Evolutionary conservation across 2,888 invertebrate species (phyloP), one percentile per base, ranked within the genome.

Genomic region (Mesochorus sp.): DNA sequence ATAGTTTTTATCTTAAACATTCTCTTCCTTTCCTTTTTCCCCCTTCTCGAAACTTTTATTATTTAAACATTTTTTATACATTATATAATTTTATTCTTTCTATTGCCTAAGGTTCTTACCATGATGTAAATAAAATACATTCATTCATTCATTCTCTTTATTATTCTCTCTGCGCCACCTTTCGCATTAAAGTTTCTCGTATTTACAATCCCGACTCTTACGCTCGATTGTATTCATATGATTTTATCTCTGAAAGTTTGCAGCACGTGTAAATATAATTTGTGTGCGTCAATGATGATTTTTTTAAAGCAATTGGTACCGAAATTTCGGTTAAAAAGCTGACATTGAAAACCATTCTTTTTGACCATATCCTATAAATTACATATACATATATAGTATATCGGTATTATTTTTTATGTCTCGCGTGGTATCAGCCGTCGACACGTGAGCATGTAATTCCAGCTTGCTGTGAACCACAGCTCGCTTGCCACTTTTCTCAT

Each of bases 391-490:
- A 26, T 42, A 42, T 10, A 34, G 19, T 70, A 70, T 17, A 49
- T 51, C 42, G 26, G 57, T 28, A 57, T 59, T 71, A 34, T 62
- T 57, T 21, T 34, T 59, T 49, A 37, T 71, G 53, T 42, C 28
- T 14, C 28, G 55, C 70, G 57, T 51, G 59, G 42, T 51, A 71
- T 71, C 70, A 76, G 71, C 59, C 70, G 21, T 31, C 55, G 55
- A 72, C 72, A 53, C 62, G 61, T 77, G 67, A 77, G 53, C 67
- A 67, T 72, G 67, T 70, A 70, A 78, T 78, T 73, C 37, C 59
- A 67, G 61, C 47, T 17, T 53, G 51, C 76, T 53, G 39, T 47
- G 66, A 59, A 53, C n/a, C n/a, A n/a, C n/a, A 47, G 21, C 47
- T 8, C 47, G 8, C 44, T 10, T 67, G 59, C 51, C 68, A 64